A percentile compares a stretch with the other conserved stretches of the same genome.
Conservation (phyloP, 1,140 invertebrate species). For the Drosophila melanogaster region Release_6_plus_ISO1_MT NT_033777.3:10359501-10360000, state of each 20-base stretch:
- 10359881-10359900: slow-evolving; percentile 81
- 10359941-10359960: slow-evolving; percentile 49
- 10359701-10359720: slow-evolving; percentile 85
- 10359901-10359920: slow-evolving; percentile 18
- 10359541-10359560: slow-evolving; percentile 97
- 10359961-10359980: slow-evolving; percentile 85
- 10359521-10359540: slow-evolving; percentile 99
- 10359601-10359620: slow-evolving; percentile 91
- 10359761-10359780: slow-evolving; percentile 70
- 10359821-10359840: slow-evolving; percentile 27
- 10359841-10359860: slow-evolving; percentile 53
- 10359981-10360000: slow-evolving; percentile 86
- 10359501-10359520: slow-evolving; percentile 97
- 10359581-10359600: slow-evolving; percentile 96
- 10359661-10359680: slow-evolving; percentile 86
- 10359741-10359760: slow-evolving; percentile 69
- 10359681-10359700: slow-evolving; percentile 85
- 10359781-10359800: slow-evolving; percentile 52
- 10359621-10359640: slow-evolving; percentile 92
- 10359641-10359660: slow-evolving; percentile 85
- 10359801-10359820: slow-evolving; percentile 22
- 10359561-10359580: slow-evolving; percentile 92
- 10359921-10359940: background rate
- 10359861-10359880: slow-evolving; percentile 51
- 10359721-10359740: slow-evolving; percentile 77